These are phyloP conservation scores for Deroptyus accipitrinus DNA, from an alignment of 2,113 vertebrate genomes.

Conservation along the genomic window DNA sequence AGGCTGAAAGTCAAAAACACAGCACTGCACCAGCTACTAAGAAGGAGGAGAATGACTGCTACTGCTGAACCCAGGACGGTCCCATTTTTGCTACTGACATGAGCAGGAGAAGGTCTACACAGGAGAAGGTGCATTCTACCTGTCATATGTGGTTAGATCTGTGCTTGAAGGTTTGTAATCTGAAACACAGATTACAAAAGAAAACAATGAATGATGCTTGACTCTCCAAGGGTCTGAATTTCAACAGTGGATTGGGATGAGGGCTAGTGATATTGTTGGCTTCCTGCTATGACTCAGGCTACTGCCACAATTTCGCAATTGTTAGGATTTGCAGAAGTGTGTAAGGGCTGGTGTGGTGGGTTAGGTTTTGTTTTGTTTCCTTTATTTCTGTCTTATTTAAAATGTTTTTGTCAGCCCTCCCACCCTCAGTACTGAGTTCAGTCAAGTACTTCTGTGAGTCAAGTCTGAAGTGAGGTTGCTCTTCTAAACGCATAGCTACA, in stretches of 20 bases:
- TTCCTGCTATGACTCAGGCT: neutral
- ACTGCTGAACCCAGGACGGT: neutral
- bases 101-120: neutral
- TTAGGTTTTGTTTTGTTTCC: neutral
- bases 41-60: too few species aligned
- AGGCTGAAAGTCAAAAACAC: too few species aligned
- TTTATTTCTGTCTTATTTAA: neutral
- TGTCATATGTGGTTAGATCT: neutral
- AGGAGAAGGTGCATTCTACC: neutral
- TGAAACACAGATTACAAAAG: neutral
- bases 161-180: neutral
- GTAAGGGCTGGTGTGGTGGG: neutral
- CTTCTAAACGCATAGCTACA: neutral
- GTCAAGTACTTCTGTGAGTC: neutral
- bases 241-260: neutral
- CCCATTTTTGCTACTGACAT: rapidly evolving
- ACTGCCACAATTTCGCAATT: neutral
- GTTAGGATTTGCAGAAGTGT: neutral
- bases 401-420: neutral
- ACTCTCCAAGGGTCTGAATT: neutral
- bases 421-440: neutral
- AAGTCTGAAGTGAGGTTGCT: neutral
- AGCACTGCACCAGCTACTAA: too few species aligned
- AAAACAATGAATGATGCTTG: neutral
- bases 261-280: neutral